Evolutionary conservation across 2,797 vertebrate genomes (phyloP), one percentile per base, ranked within the genome.

Genomic region (Rhabdomys pumilio): DNA sequence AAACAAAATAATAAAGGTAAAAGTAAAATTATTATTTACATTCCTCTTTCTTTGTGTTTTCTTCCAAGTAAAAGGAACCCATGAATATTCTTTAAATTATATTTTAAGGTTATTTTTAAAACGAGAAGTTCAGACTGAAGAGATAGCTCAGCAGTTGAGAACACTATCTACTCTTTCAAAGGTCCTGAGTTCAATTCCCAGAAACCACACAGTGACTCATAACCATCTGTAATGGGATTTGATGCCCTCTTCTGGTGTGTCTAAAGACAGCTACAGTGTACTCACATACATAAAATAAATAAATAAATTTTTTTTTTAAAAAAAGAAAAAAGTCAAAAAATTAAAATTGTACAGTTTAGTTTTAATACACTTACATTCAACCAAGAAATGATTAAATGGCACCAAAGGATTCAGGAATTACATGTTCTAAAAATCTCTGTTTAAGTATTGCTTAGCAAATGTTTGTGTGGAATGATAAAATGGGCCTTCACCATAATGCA

Each of bases 51-150:
- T 26, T 88, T 93, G 50, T 73, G 1, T 86, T 14, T 63, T 81
- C 26, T 69, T 69, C 75, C 76, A 91, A 86, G 26, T 41, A 83
- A 38, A 3, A 92, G 57, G 44, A 72, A 75, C 3, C 24, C 85
- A 7, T 61, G 34, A 53, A 63, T 73, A 75, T 38, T 38, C 83
- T 87, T 69, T 57, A 79, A 41, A 29, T 69, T 57, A 1, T 50
- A 57, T 63, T 90, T 59, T 91, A 91, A 89, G 13, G 10, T 38
- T 91, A 85, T 91, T 96, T 96, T 83, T 31, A 93, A 93, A 79
- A 75, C n/a, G 34, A 72, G 17, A n/a, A 69, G 34, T n/a, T 19
- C 15, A n/a, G 15, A n/a, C 67, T 67, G 65, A 5, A 67, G 65
- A 67, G 65, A 67, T 67, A 14, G 0, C 65, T 19, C 67, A n/a